These are phyloP conservation scores for Melanocharis versteri DNA, from an alignment of 2,113 vertebrate genomes.

Conservation along the genomic window DNA sequence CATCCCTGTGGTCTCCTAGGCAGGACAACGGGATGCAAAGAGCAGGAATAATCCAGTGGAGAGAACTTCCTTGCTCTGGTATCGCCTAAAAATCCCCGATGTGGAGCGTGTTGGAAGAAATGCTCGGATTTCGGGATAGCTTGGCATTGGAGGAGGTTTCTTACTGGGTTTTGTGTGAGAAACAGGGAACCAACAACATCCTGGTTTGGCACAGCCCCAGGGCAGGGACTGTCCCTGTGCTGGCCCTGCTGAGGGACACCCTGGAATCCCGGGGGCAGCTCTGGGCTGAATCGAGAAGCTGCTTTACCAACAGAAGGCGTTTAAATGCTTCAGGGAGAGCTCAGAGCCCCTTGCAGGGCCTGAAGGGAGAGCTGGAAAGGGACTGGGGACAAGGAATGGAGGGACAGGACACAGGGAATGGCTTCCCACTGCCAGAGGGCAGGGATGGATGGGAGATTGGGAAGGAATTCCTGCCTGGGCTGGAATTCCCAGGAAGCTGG, in stretches of 20 bases:
- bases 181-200: background rate
- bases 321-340: background rate
- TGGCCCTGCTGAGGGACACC: background rate
- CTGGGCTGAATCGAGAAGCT: background rate
- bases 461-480: background rate
- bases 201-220: background rate
- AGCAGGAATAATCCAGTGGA: background rate
- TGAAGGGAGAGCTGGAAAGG: background rate
- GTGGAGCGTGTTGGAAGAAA: background rate
- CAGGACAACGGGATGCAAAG: rapidly evolving
- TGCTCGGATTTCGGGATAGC: rapidly evolving
- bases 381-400: background rate
- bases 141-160: background rate
- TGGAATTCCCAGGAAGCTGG: background rate
- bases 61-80: background rate
- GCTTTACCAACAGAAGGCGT: background rate
- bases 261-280: background rate
- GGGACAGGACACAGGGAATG: background rate
- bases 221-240: background rate
- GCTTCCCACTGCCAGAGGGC: background rate
- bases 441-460: background rate
- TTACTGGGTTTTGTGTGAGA: background rate
- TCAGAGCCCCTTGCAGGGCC: rapidly evolving
- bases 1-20: background rate
- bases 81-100: rapidly evolving